Evolutionary conservation across 2,797 vertebrate genomes (phyloP).

Genomic region (Sebastes taczanowskii): DNA sequence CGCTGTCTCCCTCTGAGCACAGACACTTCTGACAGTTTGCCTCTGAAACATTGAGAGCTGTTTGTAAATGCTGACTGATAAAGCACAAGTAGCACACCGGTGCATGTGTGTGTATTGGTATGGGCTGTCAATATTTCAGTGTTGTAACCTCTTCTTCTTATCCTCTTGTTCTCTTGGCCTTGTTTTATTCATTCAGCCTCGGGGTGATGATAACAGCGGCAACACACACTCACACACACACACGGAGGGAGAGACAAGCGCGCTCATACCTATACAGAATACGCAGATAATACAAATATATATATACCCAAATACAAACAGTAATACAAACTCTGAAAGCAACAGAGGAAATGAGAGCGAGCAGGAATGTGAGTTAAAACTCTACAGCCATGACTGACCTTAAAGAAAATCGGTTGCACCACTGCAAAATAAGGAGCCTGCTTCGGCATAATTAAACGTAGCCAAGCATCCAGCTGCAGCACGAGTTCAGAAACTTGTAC

Average conservation of each 20-base stretch:
- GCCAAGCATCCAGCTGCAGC: conserved; percentile 31
- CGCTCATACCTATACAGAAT: not conserved
- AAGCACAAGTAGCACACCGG: not conserved
- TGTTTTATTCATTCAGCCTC: conserved; percentile 55
- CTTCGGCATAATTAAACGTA: conserved; percentile 36
- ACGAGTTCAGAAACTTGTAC: not conserved
- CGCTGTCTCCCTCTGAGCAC: not conserved
- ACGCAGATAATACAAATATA: not conserved
- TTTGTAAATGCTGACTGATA: conserved; percentile 32
- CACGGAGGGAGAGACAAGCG: not conserved
- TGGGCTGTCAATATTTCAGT: conserved; percentile 40
- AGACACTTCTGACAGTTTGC: conserved; percentile 5
- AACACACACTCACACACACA: not conserved
- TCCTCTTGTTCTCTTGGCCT: conserved; percentile 29
- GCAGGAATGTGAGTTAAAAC: not conserved
- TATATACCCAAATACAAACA: not conserved
- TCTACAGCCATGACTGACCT: conserved; percentile 13
- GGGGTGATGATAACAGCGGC: conserved; percentile 42
- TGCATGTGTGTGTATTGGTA: conserved; percentile 10
- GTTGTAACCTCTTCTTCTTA: conserved; percentile 46
- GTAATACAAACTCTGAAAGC: not conserved
- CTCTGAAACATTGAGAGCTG: conserved; percentile 16
- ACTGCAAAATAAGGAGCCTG: conserved; percentile 17
- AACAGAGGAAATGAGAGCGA: not conserved
- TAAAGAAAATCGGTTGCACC: conserved; percentile 29